A percentile compares a stretch with the other conserved stretches of the same genome.
These are phyloP conservation scores for Sterna hirundo DNA, from an alignment of 2,113 vertebrate genomes.

Conservation along the genomic window DNA sequence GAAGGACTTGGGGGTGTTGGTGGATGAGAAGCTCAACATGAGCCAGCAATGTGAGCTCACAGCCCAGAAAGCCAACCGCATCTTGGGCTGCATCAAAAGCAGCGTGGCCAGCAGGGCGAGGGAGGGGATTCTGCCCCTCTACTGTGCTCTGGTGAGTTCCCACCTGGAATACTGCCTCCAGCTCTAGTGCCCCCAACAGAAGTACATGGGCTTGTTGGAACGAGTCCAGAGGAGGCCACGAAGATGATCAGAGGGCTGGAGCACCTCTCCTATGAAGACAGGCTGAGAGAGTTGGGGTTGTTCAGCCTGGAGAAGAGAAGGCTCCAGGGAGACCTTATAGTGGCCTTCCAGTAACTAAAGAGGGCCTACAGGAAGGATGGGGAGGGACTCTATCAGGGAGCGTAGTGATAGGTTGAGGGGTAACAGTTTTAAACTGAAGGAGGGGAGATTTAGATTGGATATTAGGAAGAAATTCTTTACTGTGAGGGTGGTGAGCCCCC, in stretches of 20 bases:
- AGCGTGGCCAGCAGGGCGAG: neutral
- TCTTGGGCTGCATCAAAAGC: neutral
- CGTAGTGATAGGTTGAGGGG: neutral
- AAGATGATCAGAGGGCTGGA: neutral
- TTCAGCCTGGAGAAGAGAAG: neutral
- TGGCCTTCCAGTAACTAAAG: neutral
- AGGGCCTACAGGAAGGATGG: neutral
- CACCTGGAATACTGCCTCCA: neutral
- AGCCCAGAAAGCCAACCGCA: neutral
- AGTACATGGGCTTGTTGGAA: neutral
- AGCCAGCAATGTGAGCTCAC: neutral
- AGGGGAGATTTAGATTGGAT: neutral
- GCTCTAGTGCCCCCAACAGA: neutral
- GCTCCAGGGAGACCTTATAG: neutral
- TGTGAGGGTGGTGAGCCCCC: neutral
- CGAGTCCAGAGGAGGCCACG: neutral
- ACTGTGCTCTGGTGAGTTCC: neutral
- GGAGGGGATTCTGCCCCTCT: neutral
- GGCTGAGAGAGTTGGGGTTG: neutral
- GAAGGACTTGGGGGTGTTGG: neutral
- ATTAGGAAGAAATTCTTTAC: neutral
- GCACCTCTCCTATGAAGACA: neutral
- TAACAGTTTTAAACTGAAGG: neutral
- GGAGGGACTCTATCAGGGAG: neutral
- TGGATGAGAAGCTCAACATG: neutral